A percentile compares a stretch with the other conserved stretches of the same genome.
Conservation (phyloP, 1,140 invertebrate genomes). For the Babylonia areolata region DNA sequence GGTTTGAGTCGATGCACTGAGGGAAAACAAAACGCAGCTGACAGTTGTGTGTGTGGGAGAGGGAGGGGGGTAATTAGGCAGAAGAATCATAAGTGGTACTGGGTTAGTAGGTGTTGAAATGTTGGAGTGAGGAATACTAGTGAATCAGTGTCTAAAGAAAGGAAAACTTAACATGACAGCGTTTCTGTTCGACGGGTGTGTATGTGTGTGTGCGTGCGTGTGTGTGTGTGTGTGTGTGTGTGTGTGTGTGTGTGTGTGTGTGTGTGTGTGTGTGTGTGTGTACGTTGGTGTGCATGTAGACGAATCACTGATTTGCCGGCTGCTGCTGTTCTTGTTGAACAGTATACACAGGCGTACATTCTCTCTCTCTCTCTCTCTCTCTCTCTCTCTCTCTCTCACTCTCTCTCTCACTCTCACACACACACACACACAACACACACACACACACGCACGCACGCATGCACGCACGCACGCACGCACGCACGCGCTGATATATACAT, state of each 20-base stretch:
- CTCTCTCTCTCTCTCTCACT: neutral
- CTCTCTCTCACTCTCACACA: neutral
- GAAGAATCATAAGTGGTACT: too few relatives aligned
- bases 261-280: neutral
- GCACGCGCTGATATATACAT: neutral
- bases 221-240: neutral
- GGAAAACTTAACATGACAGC: neutral
- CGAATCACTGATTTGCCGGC: neutral
- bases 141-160: too few relatives aligned
- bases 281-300: neutral
- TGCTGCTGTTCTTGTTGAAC: neutral
- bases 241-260: slow-evolving; percentile 1
- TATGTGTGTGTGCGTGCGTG: neutral
- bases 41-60: too few relatives aligned
- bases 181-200: neutral
- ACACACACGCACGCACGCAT: neutral
- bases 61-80: too few relatives aligned
- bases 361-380: neutral
- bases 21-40: too few relatives aligned
- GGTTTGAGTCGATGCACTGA: too few relatives aligned
- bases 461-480: neutral
- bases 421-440: neutral
- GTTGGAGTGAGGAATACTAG: too few relatives aligned
- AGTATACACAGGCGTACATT: too few relatives aligned
- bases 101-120: too few relatives aligned